These are phyloP conservation scores for Pelvicachromis taeniatus DNA, from an alignment of 2,113 vertebrate species.

Conservation along the genomic window DNA sequence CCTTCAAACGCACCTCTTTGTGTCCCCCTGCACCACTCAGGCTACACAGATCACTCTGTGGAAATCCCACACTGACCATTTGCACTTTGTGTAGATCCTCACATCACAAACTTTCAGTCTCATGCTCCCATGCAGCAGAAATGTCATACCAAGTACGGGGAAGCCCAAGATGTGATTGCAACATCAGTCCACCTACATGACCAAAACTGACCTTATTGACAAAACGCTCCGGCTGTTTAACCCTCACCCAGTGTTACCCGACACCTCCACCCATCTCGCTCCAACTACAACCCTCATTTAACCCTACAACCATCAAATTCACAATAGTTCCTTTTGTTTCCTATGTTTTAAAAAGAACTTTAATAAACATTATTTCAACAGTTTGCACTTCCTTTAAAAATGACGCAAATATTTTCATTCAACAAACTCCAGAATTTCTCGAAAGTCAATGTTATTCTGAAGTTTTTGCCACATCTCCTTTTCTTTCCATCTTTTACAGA, in stretches of 20 bases:
- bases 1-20: accelerated
- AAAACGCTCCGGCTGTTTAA: neutral
- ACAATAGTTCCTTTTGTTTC: neutral
- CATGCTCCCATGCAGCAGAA: neutral
- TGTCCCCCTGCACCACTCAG: accelerated
- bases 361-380: neutral
- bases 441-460: neutral
- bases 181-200: neutral
- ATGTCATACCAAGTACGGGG: neutral
- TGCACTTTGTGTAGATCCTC: neutral
- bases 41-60: neutral
- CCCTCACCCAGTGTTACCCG: neutral
- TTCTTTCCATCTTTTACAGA: slow-evolving; percentile 57
- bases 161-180: neutral
- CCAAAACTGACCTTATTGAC: neutral
- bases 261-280: neutral
- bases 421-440: neutral
- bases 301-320: neutral
- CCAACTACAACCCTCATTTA: neutral
- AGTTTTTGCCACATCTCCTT: accelerated
- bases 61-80: neutral
- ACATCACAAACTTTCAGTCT: neutral
- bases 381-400: neutral
- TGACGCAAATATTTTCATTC: neutral
- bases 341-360: neutral